Conservation (phyloP, 2,888 invertebrate genomes). For the Eupithecia abbreviata region DNA sequence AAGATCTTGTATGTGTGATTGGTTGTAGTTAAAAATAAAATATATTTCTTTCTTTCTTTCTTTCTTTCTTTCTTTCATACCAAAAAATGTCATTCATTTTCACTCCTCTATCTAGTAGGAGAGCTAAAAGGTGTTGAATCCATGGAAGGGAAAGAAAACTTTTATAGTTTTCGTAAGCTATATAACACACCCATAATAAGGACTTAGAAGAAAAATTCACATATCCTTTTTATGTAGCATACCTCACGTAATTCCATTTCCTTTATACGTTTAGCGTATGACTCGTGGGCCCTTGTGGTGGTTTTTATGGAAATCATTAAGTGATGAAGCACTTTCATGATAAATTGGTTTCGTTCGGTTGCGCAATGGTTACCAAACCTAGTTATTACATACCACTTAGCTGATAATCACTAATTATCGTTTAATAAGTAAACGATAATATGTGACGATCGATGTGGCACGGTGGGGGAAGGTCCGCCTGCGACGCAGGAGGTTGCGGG, state of each 20-base stretch:
- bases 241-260: conserved; percentile 44
- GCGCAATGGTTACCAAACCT: neutral
- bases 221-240: conserved; percentile 40
- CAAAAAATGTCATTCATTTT: no score
- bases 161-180: neutral
- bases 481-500: no score
- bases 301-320: conserved; percentile 1
- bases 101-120: no score
- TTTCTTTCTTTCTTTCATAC: no score
- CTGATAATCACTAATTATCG: neutral
- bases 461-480: no score
- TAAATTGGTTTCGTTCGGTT: conserved; percentile 4
- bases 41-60: no score
- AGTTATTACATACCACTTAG: neutral
- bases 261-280: conserved; percentile 41
- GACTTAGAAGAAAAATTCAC: conserved; percentile 38
- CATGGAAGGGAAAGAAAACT: no score
- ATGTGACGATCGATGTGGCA: no score
- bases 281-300: conserved; percentile 3
- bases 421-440: neutral
- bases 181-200: neutral
- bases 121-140: no score
- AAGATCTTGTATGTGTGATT: no score
- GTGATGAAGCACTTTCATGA: neutral
- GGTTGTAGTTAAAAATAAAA: no score